These are phyloP conservation scores for Holothuria leucospilota DNA, from an alignment of 53 echinoderm and acorn worm species.

Conservation along the genomic window DNA sequence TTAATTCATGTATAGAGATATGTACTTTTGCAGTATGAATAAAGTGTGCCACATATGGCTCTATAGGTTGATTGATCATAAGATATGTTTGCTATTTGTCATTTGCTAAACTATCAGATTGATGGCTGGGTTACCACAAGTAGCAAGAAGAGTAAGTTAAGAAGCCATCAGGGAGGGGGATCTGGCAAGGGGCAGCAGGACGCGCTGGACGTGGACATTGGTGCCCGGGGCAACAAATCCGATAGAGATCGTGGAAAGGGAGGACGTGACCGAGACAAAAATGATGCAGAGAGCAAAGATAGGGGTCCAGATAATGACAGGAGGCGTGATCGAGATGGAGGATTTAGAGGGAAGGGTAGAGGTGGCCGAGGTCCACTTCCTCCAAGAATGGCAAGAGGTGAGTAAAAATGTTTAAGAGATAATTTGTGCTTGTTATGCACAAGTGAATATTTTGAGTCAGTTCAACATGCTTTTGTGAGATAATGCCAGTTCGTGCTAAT, in stretches of 20 bases:
- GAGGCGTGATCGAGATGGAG: constrained; percentile 65
- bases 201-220: constrained; percentile 47
- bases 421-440: too few species aligned
- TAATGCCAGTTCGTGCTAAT: too few species aligned
- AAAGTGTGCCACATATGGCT: background rate
- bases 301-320: constrained; percentile 58
- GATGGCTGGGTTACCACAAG: constrained; percentile 96
- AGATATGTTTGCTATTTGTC: background rate
- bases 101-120: constrained; percentile 17
- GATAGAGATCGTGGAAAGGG: constrained; percentile 67
- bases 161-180: constrained; percentile 38
- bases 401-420: background rate
- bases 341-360: constrained; percentile 83
- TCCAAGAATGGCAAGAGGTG: constrained; percentile 97
- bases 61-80: background rate
- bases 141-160: constrained; percentile 85
- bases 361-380: constrained; percentile 88
- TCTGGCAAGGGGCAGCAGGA: constrained; percentile 7
- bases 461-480: too few species aligned
- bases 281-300: constrained; percentile 38
- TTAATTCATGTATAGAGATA: too few species aligned
- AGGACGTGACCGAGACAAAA: constrained; percentile 68
- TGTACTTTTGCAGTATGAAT: too few species aligned
- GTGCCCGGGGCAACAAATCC: constrained; percentile 41
- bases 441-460: too few species aligned